Conservation (phyloP, 92 coral and sea anemone species). For the Desmophyllum pertusum region DNA sequence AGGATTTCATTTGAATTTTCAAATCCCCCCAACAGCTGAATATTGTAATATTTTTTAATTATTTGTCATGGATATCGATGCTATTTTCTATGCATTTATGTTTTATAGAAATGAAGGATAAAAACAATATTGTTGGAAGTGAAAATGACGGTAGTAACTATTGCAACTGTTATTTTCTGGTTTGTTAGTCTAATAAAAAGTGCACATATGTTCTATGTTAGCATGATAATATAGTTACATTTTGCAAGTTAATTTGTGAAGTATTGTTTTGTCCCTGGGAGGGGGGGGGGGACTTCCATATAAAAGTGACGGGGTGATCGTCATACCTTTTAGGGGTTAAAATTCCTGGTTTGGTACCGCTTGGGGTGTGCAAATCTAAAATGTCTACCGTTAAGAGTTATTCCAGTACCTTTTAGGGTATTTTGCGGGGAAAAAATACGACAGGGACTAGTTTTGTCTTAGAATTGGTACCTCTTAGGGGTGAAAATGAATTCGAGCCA, state of each 20-base stretch:
- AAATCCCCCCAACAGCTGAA: background rate
- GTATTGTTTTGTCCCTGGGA: no score
- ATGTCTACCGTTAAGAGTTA: no score
- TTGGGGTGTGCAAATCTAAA: no score
- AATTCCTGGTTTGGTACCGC: no score
- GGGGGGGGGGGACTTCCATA: no score
- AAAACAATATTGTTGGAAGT: background rate
- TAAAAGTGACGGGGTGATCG: no score
- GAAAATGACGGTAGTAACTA: background rate
- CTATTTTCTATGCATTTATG: background rate
- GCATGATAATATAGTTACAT: background rate
- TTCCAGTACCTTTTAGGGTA: no score
- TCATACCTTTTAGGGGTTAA: no score
- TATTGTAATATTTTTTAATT: background rate
- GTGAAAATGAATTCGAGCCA: no score
- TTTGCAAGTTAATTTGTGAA: background rate
- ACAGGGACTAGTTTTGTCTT: no score
- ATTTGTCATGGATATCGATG: background rate
- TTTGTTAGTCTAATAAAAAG: background rate
- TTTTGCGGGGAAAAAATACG: no score
- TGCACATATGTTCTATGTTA: background rate
- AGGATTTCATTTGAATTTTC: background rate
- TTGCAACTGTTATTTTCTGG: background rate
- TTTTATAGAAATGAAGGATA: background rate
- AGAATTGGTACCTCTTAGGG: no score